Evolutionary conservation across 2,113 vertebrate species (phyloP).

Genomic region (Datnioides undecimradiatus): DNA sequence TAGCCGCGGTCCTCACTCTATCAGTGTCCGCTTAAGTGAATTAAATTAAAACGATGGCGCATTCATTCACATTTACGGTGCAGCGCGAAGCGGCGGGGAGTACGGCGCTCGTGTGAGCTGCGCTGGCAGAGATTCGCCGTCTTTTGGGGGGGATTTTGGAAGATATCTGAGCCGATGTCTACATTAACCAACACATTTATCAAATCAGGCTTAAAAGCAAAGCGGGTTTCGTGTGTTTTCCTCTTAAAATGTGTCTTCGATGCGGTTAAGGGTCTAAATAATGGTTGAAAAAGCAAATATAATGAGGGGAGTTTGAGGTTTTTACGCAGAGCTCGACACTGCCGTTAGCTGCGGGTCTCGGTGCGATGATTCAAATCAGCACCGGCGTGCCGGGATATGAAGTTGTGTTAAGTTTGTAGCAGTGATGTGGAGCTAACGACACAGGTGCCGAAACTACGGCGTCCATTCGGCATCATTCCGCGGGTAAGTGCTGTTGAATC

Average conservation of each 20-base stretch:
- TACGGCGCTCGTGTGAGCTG: not conserved
- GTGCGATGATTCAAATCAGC: not conserved
- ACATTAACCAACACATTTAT: not conserved
- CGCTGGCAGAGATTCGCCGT: not conserved
- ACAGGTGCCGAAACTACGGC: not conserved
- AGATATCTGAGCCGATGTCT: not conserved
- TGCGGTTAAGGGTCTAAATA: not conserved
- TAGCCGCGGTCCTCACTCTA: slow-evolving; percentile 16
- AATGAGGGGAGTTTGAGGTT: not conserved
- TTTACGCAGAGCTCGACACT: slow-evolving; percentile 45
- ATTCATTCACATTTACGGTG: slow-evolving; percentile 28
- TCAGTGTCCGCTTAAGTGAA: slow-evolving; percentile 14
- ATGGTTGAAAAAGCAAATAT: not conserved
- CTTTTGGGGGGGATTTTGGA: not conserved
- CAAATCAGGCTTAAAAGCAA: not conserved
- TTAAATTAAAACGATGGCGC: slow-evolving; percentile 12
- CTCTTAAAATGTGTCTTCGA: not conserved
- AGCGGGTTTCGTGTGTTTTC: not conserved
- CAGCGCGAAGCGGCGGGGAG: too few relatives aligned
- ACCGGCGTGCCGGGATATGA: slow-evolving; percentile 1
- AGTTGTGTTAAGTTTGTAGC: slow-evolving; percentile 61
- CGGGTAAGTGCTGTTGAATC: not conserved
- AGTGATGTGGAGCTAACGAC: not conserved
- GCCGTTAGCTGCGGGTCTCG: slow-evolving; percentile 32
- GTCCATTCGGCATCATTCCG: not conserved